Percentiles rank a stretch among this genome's conserved stretches.
Conservation (phyloP, 2,888 invertebrate species). For the Noctua janthina region DNA sequence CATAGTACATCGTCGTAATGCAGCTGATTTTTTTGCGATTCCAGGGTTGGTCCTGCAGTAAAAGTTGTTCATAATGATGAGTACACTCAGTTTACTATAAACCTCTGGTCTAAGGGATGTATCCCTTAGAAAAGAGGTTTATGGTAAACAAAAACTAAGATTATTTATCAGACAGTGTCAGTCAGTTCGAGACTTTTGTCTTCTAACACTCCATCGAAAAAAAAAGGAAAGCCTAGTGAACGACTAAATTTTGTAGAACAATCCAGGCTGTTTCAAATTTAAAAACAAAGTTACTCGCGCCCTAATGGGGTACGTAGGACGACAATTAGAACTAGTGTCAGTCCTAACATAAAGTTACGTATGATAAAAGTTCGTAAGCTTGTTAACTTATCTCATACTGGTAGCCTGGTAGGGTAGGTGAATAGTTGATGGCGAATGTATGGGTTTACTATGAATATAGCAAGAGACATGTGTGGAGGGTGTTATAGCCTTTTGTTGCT, state of each 20-base stretch:
- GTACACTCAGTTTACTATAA: neutral
- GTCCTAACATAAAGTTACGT: slow-evolving; percentile 1
- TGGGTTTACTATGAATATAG: neutral
- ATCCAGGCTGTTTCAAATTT: neutral
- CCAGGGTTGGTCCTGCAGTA: too few relatives aligned
- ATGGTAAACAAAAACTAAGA: neutral
- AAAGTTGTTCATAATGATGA: too few relatives aligned
- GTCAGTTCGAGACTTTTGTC: neutral
- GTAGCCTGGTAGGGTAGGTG: neutral
- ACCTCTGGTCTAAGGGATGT: too few relatives aligned
- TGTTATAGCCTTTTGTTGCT: too few relatives aligned
- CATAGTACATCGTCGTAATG: too few relatives aligned
- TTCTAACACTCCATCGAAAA: too few relatives aligned
- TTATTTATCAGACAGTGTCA: neutral
- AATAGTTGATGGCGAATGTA: neutral
- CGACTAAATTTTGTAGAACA: neutral
- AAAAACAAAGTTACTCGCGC: slow-evolving; percentile 15
- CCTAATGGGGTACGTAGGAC: neutral
- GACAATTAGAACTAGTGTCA: neutral
- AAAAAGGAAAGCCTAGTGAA: neutral
- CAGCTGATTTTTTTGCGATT: too few relatives aligned
- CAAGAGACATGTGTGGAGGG: neutral
- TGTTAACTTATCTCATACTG: neutral
- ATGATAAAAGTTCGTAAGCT: slow-evolving; percentile 23
- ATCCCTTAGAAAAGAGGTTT: neutral